phyloP scores from a whole-genome alignment of 2,888 invertebrate genomes.

The Dicycla oo region DNA sequence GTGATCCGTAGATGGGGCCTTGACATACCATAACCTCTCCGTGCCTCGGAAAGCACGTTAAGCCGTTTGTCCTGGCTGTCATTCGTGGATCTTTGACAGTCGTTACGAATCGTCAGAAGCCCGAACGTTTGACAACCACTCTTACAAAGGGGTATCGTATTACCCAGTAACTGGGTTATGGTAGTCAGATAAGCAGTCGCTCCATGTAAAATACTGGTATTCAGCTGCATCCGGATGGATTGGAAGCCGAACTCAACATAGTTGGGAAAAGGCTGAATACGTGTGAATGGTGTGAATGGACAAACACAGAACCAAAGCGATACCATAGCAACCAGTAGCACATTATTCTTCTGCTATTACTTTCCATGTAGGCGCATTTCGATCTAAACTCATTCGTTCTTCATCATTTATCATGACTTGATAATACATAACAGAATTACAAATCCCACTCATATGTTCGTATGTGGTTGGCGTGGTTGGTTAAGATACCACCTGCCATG shows the following conservation, averaged over 20 bases:
- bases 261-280: neutral
- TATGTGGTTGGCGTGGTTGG: no score
- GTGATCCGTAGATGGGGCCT: no score
- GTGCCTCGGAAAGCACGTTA: neutral
- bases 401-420: neutral
- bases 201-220: no score
- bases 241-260: neutral
- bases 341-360: neutral
- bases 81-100: neutral
- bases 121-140: neutral
- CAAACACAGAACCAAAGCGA: neutral
- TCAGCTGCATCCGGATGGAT: neutral
- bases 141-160: neutral
- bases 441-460: neutral
- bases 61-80: neutral
- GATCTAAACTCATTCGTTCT: no score
- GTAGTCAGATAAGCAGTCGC: neutral
- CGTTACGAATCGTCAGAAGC: neutral
- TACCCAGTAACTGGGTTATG: neutral
- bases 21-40: no score
- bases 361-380: slow-evolving; percentile 32
- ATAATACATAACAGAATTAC: neutral
- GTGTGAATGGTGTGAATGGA: neutral
- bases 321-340: slow-evolving; percentile 23
- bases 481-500: no score